Percentiles rank a stretch among this genome's conserved stretches.
phyloP scores from a whole-genome alignment of 2,888 invertebrate genomes.

The Chelonus formosanus region DNA sequence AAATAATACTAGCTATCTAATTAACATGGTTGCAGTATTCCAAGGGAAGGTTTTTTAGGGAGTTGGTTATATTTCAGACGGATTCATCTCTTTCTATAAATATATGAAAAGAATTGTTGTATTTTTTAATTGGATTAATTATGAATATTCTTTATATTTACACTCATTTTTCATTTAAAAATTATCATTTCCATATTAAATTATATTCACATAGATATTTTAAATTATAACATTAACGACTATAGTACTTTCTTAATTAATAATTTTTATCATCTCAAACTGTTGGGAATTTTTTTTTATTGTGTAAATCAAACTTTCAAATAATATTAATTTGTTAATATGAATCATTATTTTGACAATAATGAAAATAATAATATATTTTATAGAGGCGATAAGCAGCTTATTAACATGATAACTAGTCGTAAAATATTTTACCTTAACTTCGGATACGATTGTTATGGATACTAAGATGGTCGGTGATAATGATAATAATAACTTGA shows the following conservation, averaged over 20 bases:
- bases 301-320: neutral
- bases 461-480: conserved; percentile 20
- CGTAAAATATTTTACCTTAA: too few relatives aligned
- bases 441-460: conserved; percentile 36
- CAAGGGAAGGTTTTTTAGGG: conserved; percentile 33
- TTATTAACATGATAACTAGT: conserved; percentile 62
- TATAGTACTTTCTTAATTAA: too few relatives aligned
- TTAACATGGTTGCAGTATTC: conserved; percentile 43
- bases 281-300: neutral
- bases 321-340: neutral
- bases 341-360: conserved; percentile 50
- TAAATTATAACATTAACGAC: neutral
- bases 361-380: conserved; percentile 60
- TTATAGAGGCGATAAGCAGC: conserved; percentile 52
- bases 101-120: neutral
- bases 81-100: conserved; percentile 18
- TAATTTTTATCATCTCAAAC: too few relatives aligned
- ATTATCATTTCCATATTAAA: neutral
- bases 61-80: conserved; percentile 21
- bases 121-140: neutral
- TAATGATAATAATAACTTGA: conserved; percentile 17
- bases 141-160: neutral
- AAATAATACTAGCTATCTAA: conserved; percentile 47
- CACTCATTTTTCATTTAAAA: neutral
- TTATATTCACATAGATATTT: too few relatives aligned